phyloP scores from a whole-genome alignment of 2,113 vertebrate species.

The Nyctibius bracteatus region DNA sequence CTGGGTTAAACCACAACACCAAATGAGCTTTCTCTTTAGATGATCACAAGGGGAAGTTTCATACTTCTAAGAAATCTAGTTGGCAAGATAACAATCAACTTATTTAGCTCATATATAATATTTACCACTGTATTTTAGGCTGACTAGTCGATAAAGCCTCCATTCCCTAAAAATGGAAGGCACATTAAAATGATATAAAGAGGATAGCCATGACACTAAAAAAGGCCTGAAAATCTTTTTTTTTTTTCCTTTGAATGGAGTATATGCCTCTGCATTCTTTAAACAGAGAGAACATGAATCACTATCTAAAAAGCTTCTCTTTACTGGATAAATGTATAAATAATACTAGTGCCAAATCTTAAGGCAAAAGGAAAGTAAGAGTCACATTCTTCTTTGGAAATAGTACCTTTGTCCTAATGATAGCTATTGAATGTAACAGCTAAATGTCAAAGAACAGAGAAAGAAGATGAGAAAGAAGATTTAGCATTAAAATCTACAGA shows the following conservation, averaged over 20 bases:
- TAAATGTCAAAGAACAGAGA: constrained; percentile 18
- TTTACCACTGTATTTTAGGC: constrained; percentile 10
- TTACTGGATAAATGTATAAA: constrained; percentile 28
- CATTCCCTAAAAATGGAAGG: constrained; percentile 11
- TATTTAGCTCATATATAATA: constrained; percentile 35
- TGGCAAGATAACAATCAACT: constrained; percentile 7
- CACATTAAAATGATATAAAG: constrained; percentile 34
- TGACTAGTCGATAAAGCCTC: constrained; percentile 30
- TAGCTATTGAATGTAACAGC: not conserved
- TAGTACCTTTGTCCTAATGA: not conserved
- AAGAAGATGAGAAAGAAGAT: not conserved
- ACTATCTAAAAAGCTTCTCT: not conserved
- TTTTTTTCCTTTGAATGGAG: not conserved
- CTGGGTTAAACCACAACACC: no score
- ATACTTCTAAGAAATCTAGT: not conserved
- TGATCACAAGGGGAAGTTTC: not conserved
- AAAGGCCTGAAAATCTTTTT: not conserved
- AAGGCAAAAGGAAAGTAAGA: constrained; percentile 7
- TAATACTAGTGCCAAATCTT: constrained; percentile 3
- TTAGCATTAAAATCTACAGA: not conserved
- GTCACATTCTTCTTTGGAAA: constrained; percentile 8
- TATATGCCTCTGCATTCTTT: constrained; percentile 16
- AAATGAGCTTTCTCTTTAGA: not conserved
- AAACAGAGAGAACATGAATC: constrained; percentile 33
- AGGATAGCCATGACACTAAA: not conserved